phyloP scores from a whole-genome alignment of 2,113 vertebrate species.

The Hiodon alosoides region DNA sequence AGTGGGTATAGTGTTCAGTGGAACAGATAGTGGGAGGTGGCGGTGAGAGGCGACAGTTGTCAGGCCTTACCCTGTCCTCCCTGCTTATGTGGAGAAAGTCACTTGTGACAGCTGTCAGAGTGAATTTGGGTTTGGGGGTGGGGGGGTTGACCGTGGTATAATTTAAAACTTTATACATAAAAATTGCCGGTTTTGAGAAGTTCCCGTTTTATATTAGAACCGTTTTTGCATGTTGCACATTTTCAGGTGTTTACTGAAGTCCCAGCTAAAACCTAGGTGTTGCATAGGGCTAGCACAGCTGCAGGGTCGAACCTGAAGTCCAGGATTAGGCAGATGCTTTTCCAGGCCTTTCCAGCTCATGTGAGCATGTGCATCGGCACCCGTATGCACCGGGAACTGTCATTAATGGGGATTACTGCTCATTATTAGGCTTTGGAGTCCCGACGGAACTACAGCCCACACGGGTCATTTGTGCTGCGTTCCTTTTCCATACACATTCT shows the following conservation, averaged over 20 bases:
- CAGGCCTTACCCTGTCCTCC: background rate
- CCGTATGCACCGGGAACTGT: slow-evolving; percentile 60
- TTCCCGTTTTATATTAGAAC: no score
- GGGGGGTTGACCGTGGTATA: background rate
- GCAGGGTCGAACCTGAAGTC: slow-evolving; percentile 60
- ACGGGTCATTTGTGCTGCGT: slow-evolving; percentile 38
- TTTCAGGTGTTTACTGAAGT: no score
- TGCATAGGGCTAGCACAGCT: slow-evolving; percentile 44
- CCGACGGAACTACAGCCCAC: slow-evolving; percentile 49
- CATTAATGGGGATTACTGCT: slow-evolving; percentile 46
- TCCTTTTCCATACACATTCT: slow-evolving; percentile 46
- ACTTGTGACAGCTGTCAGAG: slow-evolving; percentile 7
- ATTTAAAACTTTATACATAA: no score
- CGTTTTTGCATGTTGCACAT: no score
- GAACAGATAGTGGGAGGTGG: slow-evolving; percentile 1
- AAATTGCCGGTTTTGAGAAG: no score
- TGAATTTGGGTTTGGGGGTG: background rate
- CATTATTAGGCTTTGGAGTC: slow-evolving; percentile 54
- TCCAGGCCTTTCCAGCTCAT: slow-evolving; percentile 59
- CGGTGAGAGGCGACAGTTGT: background rate
- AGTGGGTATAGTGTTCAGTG: slow-evolving; percentile 8
- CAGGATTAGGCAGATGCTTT: slow-evolving; percentile 66
- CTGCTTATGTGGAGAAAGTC: background rate
- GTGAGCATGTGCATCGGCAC: slow-evolving; percentile 37
- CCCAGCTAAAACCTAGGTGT: slow-evolving; percentile 26